These are phyloP conservation scores for Eulimnadia texana DNA, from an alignment of 1,140 invertebrate species.

Conservation along the genomic window DNA sequence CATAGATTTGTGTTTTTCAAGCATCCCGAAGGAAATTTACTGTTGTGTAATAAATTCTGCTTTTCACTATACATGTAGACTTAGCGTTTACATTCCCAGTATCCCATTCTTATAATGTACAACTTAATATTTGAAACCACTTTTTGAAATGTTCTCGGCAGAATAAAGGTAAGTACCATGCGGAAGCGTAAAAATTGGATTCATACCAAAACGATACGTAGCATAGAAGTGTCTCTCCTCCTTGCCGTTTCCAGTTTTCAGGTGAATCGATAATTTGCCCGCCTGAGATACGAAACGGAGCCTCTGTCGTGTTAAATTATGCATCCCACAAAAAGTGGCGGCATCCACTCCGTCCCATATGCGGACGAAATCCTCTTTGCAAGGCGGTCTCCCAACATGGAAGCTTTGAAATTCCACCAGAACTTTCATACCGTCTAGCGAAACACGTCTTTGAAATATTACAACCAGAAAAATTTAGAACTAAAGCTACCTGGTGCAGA, in stretches of 20 bases:
- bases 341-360: neutral
- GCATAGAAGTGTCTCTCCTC: constrained; percentile 42
- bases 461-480: too few relatives aligned
- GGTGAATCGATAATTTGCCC: constrained; percentile 37
- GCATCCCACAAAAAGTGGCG: neutral
- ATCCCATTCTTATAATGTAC: too few relatives aligned
- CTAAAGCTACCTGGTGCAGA: constrained; percentile 37
- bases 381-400: constrained; percentile 28
- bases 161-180: too few relatives aligned
- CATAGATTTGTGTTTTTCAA: too few relatives aligned
- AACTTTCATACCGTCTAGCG: constrained; percentile 40
- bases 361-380: constrained; percentile 2
- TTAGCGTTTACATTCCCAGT: too few relatives aligned
- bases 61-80: too few relatives aligned
- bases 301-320: neutral
- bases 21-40: too few relatives aligned
- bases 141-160: too few relatives aligned
- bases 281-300: constrained; percentile 39
- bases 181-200: constrained; percentile 12
- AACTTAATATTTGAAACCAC: too few relatives aligned
- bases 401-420: constrained; percentile 47
- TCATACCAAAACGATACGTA: constrained; percentile 40
- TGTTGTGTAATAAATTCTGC: too few relatives aligned
- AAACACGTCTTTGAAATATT: too few relatives aligned
- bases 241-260: constrained; percentile 40